Base-by-base conservation (phyloP, 2,797 vertebrate genomes). In the Sebastes steindachneri region DNA sequence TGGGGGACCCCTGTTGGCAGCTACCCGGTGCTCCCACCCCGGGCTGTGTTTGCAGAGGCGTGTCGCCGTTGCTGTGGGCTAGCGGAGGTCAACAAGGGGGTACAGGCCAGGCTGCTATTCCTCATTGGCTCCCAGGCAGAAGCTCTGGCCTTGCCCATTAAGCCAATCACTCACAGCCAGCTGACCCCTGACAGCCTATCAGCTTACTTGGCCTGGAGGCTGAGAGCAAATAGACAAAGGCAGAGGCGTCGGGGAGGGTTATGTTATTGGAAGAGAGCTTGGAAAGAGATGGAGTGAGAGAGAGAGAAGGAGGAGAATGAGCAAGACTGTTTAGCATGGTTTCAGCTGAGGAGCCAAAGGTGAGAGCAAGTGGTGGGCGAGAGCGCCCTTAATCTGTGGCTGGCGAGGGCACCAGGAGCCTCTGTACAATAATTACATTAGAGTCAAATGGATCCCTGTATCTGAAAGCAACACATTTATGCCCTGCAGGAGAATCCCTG, bases 401-500 rank as follows among this genome's bases (percentile, higher is more conserved):
- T 95, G 94, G 96, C 93, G 92, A 95, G 95, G 95, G 93, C 94
- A 95, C 81, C 82, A 90, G 90, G 88, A 94, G 87, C 92, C 94
- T 93, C 90, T 72, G 90, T 92, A 93, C 93, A 95, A 93, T 96
- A 96, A 96, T 96, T 95, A 95, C 95, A 96, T 96, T 95, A 96
- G 87, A 96, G 94, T 94, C 91, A 96, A 95, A 95, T 94, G 92
- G 95, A 96, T 96, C 93, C 93, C 92, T 94, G 89, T 96, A 96
- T 96, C 96, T 96, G 95, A 96, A 95, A 96, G 94, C 94, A 96
- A 95, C 96, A 96, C 96, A 96, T 96, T 96, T 95, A 92, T 96
- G 95, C 96, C 96, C 95, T 94, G 89, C 91, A 96, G 95, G 93
- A 94, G 93, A 95, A 95, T 96, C 95, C 93, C 92, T 90, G 93